These are phyloP conservation scores for Loriculus beryllinus DNA, from an alignment of 2,797 vertebrate genomes.

Conservation along the genomic window DNA sequence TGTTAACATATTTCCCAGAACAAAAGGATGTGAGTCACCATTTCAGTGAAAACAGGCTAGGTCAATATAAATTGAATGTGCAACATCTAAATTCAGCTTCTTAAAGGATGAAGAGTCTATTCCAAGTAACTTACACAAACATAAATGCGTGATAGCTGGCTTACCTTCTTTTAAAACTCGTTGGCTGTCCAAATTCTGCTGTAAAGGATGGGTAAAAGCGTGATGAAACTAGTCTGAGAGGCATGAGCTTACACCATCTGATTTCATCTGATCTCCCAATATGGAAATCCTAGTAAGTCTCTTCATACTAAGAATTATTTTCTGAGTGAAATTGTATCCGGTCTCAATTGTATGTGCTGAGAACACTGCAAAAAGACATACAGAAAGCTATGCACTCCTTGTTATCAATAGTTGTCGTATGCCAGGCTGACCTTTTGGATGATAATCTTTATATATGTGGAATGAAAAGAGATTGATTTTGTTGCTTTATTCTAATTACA, in stretches of 20 bases:
- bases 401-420: not conserved
- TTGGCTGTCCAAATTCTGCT: not conserved
- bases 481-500: slow-evolving; percentile 32
- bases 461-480: slow-evolving; percentile 21
- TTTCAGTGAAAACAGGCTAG: not conserved
- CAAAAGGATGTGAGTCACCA: not conserved
- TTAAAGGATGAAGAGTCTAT: not conserved
- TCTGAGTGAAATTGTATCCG: not conserved
- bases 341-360: not conserved
- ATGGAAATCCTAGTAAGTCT: not conserved
- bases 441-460: not conserved
- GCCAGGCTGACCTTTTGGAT: slow-evolving; percentile 26
- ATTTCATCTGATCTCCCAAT: not conserved
- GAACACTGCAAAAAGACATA: not conserved
- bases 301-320: not conserved
- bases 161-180: not conserved
- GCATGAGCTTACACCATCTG: not conserved
- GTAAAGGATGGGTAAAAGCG: not conserved
- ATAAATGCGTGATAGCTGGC: not conserved
- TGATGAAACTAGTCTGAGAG: not conserved
- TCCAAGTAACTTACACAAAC: not conserved
- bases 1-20: not conserved
- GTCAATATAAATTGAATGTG: not conserved
- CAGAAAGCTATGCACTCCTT: not conserved
- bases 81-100: not conserved